These are phyloP conservation scores for Leptodactylus fallax DNA, from an alignment of 2,797 vertebrate genomes.

Conservation along the genomic window DNA sequence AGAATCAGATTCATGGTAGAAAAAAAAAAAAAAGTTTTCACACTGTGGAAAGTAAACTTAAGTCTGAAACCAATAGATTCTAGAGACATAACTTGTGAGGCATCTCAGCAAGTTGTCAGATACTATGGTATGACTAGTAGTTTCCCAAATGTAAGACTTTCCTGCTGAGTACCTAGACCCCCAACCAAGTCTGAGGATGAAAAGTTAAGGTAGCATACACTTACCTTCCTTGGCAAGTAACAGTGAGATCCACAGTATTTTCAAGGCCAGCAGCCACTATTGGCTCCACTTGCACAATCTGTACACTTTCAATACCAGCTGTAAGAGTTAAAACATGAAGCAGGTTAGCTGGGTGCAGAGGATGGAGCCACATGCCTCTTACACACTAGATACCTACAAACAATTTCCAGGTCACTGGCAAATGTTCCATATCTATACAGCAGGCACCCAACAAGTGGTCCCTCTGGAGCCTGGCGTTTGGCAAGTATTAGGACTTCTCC, in stretches of 20 bases:
- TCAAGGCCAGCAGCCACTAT: slow-evolving; percentile 72
- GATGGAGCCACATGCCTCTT: background rate
- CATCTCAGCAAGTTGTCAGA: no score
- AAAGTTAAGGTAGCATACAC: slow-evolving; percentile 16
- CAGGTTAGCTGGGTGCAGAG: background rate
- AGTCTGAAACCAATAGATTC: no score
- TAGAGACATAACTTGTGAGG: no score
- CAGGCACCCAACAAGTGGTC: slow-evolving; percentile 76
- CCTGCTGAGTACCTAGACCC: no score
- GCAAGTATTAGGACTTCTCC: slow-evolving; percentile 40
- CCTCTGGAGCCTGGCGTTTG: slow-evolving; percentile 85
- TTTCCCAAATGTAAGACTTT: no score
- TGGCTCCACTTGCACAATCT: slow-evolving; percentile 86
- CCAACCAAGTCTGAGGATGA: no score
- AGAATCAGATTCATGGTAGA: no score
- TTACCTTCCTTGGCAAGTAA: slow-evolving; percentile 92
- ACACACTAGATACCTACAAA: slow-evolving; percentile 80
- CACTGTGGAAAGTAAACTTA: no score
- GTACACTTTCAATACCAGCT: slow-evolving; percentile 93
- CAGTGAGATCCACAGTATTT: slow-evolving; percentile 88
- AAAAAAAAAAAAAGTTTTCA: no score
- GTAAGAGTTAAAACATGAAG: slow-evolving; percentile 5
- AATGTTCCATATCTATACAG: slow-evolving; percentile 92
- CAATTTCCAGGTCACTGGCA: slow-evolving; percentile 81
- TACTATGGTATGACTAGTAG: no score